Evolutionary conservation across 2,888 invertebrate genomes (phyloP).

Genomic region (Endomychus coccineus): DNA sequence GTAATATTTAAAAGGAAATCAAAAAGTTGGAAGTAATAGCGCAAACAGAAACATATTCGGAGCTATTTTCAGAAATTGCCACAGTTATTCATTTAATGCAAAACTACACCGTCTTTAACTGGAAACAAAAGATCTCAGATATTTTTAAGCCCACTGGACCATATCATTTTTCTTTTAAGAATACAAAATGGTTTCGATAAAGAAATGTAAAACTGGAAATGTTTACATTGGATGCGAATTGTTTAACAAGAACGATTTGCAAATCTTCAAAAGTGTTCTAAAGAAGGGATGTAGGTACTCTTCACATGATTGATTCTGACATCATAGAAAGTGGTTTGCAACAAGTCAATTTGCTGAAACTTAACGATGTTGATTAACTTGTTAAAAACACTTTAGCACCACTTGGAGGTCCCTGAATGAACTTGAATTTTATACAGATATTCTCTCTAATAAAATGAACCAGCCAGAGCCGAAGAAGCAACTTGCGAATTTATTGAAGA

Average conservation of each 20-base stretch:
- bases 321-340: constrained; percentile 5
- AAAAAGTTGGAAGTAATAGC: constrained; percentile 20
- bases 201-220: constrained; percentile 11
- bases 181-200: constrained; percentile 10
- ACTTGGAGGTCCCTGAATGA: constrained; percentile 10
- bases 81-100: constrained; percentile 6
- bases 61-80: constrained; percentile 2
- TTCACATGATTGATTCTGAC: constrained; percentile 8
- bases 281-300: constrained; percentile 4
- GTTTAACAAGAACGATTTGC: constrained; percentile 7
- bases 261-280: constrained; percentile 8
- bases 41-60: constrained; percentile 15
- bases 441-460: constrained; percentile 3
- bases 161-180: constrained; percentile 8
- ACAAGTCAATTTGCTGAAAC: constrained; percentile 8
- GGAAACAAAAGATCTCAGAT: constrained; percentile 7
- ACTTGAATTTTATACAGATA: constrained; percentile 5
- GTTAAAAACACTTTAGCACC: constrained; percentile 11
- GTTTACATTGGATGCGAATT: constrained; percentile 10
- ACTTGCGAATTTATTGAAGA: constrained; percentile 9
- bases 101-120: constrained; percentile 10
- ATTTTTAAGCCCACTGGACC: constrained; percentile 5
- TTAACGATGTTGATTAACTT: constrained; percentile 10
- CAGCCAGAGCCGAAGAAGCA: constrained; percentile 6
- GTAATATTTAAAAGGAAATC: constrained; percentile 8